Evolutionary conservation across 2,888 invertebrate species (phyloP).

Genomic region (Anticlea derivata): DNA sequence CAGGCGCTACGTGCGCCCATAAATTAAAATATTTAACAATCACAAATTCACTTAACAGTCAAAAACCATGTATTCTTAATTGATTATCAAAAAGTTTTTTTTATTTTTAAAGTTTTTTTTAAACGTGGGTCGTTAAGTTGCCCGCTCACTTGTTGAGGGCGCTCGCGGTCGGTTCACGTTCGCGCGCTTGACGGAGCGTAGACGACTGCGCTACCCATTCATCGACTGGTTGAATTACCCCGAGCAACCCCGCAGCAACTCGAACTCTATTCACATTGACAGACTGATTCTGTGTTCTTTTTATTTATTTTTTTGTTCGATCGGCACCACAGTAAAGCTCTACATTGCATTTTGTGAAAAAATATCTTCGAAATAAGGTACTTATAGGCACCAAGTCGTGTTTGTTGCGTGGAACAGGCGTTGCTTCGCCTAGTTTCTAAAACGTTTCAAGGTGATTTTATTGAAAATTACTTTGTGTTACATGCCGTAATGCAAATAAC

Average conservation of each 20-base stretch:
- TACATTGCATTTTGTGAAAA: no score
- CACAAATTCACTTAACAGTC: constrained; percentile 21
- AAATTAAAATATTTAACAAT: constrained; percentile 1
- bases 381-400: no score
- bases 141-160: constrained; percentile 70
- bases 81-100: constrained; percentile 4
- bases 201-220: constrained; percentile 80
- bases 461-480: no score
- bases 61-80: neutral
- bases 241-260: constrained; percentile 45
- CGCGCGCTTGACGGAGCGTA: constrained; percentile 77
- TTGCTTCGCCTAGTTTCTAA: neutral
- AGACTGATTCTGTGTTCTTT: no score
- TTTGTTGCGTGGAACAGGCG: no score
- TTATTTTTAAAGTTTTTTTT: constrained; percentile 15
- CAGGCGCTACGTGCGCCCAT: constrained; percentile 21
- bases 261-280: constrained; percentile 50
- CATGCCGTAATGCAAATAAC: no score
- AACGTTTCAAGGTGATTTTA: no score
- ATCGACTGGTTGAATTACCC: constrained; percentile 59
- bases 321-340: neutral
- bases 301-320: no score
- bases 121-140: constrained; percentile 29
- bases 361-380: no score
- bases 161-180: constrained; percentile 57